Base-by-base conservation (phyloP, 2,888 invertebrate species). In the Cryptocheilus praepositus region DNA sequence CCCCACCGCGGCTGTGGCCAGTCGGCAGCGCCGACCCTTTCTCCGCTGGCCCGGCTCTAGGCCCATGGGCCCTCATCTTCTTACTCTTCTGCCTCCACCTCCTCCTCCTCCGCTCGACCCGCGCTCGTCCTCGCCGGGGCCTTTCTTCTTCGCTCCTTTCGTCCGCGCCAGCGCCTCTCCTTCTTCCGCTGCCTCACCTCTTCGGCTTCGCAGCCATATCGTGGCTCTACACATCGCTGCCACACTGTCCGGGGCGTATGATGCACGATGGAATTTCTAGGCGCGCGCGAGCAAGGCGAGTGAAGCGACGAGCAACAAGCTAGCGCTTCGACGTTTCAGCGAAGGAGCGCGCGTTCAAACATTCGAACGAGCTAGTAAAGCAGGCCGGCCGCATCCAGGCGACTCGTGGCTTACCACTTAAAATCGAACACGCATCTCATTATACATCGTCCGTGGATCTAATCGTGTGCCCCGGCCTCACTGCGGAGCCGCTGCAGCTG, bases 401-500 rank as follows among this genome's bases (percentile, higher is more conserved):
- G n/a, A 70, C 63, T 66, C 57, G 62, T 67, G 64, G 69, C 64
- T 68, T 56, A 53, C 79, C 70, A 70, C 75, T 81, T 77, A 80
- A 77, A 78, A 63, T 69, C 73, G 70, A 75, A 71, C 77, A 75
- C 77, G 81, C 79, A 81, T 49, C 16, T 49, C 49, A 49, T 49
- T 49, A 49, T 49, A 13, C 49, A 36, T 36, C 36, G 36, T 36
- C 36, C 73, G 77, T 63, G 74, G 74, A 71, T 77, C 74, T 81
- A 81, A 81, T 82, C 79, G 69, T 76, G 73, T 60, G 76, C 62
- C 67, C 78, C 64, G 21, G 19, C 57, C 57, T 43, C 21, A 36
- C 43, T 21, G 21, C 21, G 68, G 58, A 64, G 64, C 69, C 64
- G 75, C 65, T 74, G 81, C 84, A 83, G 82, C 81, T 82, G 81